A percentile compares a stretch with the other conserved stretches of the same genome.
These are phyloP conservation scores for Litoditis marina DNA, from an alignment of 2,888 invertebrate species.

Conservation along the genomic window DNA sequence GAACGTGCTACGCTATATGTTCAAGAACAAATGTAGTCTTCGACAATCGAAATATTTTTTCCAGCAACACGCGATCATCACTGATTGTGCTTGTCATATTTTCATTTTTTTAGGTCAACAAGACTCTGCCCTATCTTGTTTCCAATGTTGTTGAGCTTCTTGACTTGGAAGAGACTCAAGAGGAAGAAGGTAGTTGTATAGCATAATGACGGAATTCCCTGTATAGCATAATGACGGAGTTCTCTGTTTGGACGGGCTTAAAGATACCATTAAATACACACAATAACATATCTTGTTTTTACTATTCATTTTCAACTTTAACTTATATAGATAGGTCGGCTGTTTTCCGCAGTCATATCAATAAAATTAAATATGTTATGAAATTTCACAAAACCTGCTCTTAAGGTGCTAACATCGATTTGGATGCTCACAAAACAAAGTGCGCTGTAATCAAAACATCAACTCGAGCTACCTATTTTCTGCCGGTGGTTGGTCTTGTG, in stretches of 20 bases:
- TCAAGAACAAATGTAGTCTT: no score
- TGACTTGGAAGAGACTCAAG: constrained; percentile 93
- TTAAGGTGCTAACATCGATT: constrained; percentile 87
- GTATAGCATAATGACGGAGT: no score
- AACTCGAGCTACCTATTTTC: constrained; percentile 90
- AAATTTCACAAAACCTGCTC: not conserved
- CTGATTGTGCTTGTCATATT: no score
- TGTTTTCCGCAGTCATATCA: no score
- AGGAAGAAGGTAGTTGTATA: constrained; percentile 70
- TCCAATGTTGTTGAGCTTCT: constrained; percentile 97
- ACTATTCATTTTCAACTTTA: no score
- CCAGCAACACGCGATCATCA: no score
- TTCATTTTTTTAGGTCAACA: constrained; percentile 71
- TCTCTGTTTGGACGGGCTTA: no score
- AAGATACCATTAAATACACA: no score
- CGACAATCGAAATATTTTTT: no score
- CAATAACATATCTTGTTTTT: no score
- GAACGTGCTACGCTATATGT: no score
- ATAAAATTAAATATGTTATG: no score
- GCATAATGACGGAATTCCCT: not conserved
- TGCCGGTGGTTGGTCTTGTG: constrained; percentile 96
- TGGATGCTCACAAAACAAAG: constrained; percentile 92
- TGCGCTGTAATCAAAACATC: constrained; percentile 99
- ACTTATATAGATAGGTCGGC: not conserved
- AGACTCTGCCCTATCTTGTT: constrained; percentile 94